Evolutionary conservation across 1,140 invertebrate genomes (phyloP), one percentile per base, ranked within the genome.

Genomic region (Drosophila funebris): DNA sequence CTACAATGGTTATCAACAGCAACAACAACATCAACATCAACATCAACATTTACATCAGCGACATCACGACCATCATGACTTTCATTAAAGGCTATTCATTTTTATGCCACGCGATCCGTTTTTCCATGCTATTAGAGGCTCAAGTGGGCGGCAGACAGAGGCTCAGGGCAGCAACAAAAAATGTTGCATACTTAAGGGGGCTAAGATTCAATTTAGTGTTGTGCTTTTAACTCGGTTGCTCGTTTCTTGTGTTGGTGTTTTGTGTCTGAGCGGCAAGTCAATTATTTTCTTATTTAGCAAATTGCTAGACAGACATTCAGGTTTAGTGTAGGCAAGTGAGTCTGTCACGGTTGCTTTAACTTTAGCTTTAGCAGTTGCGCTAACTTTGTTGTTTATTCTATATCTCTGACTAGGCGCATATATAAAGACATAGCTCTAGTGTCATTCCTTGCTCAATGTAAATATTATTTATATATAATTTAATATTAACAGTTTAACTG

Each of bases 281-380:
- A 85, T 85, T 85, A 85, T 85, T 85, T 87, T 87, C 78, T 82
- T 85, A 83, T 82, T 87, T 78, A 78, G 70, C 78, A 85, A 87
- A 85, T 85, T 85, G 82, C 78, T 78, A 70, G 77, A 87, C 78
- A 70, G 77, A 87, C 78, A 87, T 85, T 87, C 82, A 75, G 60
- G 67, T 82, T 78, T 87, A 77, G 77, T 80, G 77, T 58, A 74
- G 58, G 70, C 73, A 73, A n/a, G n/a, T n/a, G n/a, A n/a, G n/a
- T n/a, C n/a, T n/a, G n/a, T 70, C 64, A 50, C 39, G 50, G 29
- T 24, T 24, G 4, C 22, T 24, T 24, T 4, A 24, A 24, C 4
- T 24, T n/a, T n/a, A n/a, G 22, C 29, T 44, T 14, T 44, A 56
- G n/a, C 11, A 24, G 8, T 33, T 71, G 44, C 50, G 14, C 57